phyloP scores from a whole-genome alignment of 2,113 vertebrate species.

The Centrocercus urophasianus region DNA sequence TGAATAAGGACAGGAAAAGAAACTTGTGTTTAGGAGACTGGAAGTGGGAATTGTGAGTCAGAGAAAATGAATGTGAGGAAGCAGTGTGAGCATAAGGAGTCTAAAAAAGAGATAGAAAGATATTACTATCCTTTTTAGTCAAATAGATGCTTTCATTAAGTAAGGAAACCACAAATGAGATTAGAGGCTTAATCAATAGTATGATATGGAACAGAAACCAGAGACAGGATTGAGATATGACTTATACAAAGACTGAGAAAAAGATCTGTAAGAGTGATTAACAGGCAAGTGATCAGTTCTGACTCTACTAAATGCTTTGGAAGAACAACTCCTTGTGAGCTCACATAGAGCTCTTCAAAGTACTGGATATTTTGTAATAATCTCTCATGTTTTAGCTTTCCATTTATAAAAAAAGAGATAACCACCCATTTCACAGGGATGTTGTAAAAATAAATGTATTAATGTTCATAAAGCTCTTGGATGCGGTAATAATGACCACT shows the following conservation, averaged over 20 bases:
- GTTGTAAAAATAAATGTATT: conserved; percentile 36
- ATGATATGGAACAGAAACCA: neutral
- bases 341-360: rapidly evolving
- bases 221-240: neutral
- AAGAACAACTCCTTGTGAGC: neutral
- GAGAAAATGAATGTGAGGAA: neutral
- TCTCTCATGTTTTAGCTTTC: neutral
- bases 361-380: conserved; percentile 24
- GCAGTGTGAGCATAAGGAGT: neutral
- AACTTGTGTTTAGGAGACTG: neutral
- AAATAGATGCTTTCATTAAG: neutral
- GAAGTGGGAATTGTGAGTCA: neutral
- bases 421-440: neutral
- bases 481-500: neutral
- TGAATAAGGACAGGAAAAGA: neutral
- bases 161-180: neutral
- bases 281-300: neutral
- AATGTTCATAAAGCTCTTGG: conserved; percentile 23
- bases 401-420: neutral
- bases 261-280: neutral
- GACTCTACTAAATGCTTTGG: neutral
- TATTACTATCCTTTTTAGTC: neutral
- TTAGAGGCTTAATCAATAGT: neutral
- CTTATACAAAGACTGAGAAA: neutral
- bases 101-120: neutral